A percentile compares a stretch with the other conserved stretches of the same genome.
Conservation (phyloP, 2,888 invertebrate species). For the Poecilobothrus nobilitatus region DNA sequence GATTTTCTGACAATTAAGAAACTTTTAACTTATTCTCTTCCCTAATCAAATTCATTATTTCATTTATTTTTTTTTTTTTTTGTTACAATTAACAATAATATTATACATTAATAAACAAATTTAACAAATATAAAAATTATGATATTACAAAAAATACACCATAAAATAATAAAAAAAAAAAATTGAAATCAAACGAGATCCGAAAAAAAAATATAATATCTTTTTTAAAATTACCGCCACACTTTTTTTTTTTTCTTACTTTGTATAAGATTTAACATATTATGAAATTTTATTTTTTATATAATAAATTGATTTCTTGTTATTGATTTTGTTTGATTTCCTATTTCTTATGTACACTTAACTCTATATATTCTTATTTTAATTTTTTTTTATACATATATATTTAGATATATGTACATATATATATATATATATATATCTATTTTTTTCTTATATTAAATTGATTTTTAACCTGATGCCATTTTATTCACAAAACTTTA, state of each 20-base stretch:
- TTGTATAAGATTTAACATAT: neutral
- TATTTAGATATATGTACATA: neutral
- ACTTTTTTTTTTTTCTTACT: neutral
- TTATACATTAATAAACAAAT: neutral
- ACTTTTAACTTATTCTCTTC: too few relatives aligned
- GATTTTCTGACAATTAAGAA: too few relatives aligned
- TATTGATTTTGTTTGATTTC: too few relatives aligned
- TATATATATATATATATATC: neutral
- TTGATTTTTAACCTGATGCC: neutral
- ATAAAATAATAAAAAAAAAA: too few relatives aligned
- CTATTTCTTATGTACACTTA: too few relatives aligned
- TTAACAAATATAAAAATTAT: neutral
- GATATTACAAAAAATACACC: neutral
- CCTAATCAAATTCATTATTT: too few relatives aligned
- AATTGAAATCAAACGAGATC: neutral
- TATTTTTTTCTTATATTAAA: neutral
- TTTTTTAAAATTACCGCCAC: conserved; percentile 2
- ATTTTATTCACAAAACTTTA: neutral
- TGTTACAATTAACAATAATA: too few relatives aligned
- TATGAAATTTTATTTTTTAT: neutral
- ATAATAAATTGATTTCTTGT: neutral
- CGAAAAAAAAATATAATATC: neutral
- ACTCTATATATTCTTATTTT: too few relatives aligned
- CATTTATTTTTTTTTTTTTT: too few relatives aligned
- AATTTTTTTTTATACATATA: neutral